These are phyloP conservation scores for Eupithecia subumbrata DNA, from an alignment of 2,888 invertebrate genomes.

Conservation along the genomic window DNA sequence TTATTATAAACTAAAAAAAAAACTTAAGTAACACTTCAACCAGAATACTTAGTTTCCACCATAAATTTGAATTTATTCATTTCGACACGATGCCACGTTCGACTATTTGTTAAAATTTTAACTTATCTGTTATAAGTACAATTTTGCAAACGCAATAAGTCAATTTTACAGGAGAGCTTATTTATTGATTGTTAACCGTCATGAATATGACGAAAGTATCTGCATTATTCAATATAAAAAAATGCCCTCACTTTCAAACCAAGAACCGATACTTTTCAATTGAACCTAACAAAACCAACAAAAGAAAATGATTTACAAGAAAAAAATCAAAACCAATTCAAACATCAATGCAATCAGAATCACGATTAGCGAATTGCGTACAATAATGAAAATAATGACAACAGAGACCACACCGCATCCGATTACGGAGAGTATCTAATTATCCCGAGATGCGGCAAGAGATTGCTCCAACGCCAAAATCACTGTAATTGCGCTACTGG, in stretches of 20 bases:
- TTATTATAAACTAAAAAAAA: too few species aligned
- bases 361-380: conserved; percentile 66
- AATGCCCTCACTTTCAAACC: background rate
- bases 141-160: too few species aligned
- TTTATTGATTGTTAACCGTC: too few species aligned
- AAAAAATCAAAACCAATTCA: conserved; percentile 37
- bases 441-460: conserved; percentile 64
- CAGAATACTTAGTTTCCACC: too few species aligned
- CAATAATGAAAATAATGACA: conserved; percentile 77
- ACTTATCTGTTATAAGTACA: too few species aligned
- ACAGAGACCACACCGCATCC: conserved; percentile 71
- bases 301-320: conserved; percentile 2
- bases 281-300: background rate
- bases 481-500: conserved; percentile 80
- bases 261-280: background rate
- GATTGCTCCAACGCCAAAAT: conserved; percentile 70
- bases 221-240: too few species aligned
- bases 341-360: conserved; percentile 49
- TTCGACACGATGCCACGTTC: too few species aligned
- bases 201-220: too few species aligned
- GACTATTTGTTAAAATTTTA: too few species aligned
- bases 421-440: conserved; percentile 77
- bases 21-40: too few species aligned
- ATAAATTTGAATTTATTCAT: too few species aligned
- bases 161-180: too few species aligned